Percentiles rank a stretch among this genome's conserved stretches.
These are phyloP conservation scores for Galerucella calmariensis DNA, from an alignment of 2,888 invertebrate species.

Conservation along the genomic window DNA sequence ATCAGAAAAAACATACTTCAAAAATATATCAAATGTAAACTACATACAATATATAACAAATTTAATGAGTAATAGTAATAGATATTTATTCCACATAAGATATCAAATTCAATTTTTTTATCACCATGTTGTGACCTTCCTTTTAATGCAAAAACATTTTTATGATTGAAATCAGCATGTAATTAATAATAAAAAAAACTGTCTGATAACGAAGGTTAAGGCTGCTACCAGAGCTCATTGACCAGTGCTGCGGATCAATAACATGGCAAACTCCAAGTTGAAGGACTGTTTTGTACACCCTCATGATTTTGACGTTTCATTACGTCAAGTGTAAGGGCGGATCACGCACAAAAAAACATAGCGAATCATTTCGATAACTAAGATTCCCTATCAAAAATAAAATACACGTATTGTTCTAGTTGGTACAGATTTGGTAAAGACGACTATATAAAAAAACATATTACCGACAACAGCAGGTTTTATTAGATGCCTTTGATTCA, in stretches of 20 bases:
- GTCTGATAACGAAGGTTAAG: conserved; percentile 35
- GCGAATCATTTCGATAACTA: background rate
- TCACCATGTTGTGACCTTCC: too few species aligned
- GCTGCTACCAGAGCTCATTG: conserved; percentile 45
- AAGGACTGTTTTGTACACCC: conserved; percentile 39
- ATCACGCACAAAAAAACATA: background rate
- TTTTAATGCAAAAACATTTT: background rate
- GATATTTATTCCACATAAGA: too few species aligned
- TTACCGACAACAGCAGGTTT: conserved; percentile 31
- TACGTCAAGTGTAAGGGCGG: conserved; percentile 25
- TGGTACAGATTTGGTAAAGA: conserved; percentile 31
- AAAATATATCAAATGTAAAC: too few species aligned
- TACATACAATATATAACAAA: too few species aligned
- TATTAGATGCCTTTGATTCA: conserved; percentile 27
- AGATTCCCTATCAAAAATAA: background rate
- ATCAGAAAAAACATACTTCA: too few species aligned
- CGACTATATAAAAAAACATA: conserved; percentile 29
- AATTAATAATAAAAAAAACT: conserved; percentile 6
- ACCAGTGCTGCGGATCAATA: conserved; percentile 45
- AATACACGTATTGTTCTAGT: background rate
- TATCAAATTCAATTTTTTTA: too few species aligned
- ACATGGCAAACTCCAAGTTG: conserved; percentile 29
- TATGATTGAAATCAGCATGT: conserved; percentile 14
- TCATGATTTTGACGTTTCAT: conserved; percentile 39
- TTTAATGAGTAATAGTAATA: too few species aligned